Evolutionary conservation across 1,140 invertebrate species (phyloP).

Genomic region (Drosophila parabipectinata): DNA sequence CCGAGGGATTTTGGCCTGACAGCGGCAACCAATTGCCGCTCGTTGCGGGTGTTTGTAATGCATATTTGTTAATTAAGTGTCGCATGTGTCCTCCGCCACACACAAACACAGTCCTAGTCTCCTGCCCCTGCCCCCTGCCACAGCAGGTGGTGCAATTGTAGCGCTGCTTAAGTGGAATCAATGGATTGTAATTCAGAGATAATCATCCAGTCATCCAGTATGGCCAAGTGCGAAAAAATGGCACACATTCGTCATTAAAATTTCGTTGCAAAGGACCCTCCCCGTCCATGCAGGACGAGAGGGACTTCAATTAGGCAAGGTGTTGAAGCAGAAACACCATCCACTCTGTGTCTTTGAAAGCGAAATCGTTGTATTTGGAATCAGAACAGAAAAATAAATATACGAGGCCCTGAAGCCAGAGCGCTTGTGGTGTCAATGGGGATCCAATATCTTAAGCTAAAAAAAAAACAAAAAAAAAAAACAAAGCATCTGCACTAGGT

Average conservation of each 20-base stretch:
- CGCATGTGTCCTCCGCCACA: constrained; percentile 21
- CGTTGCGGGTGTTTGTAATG: constrained; percentile 79
- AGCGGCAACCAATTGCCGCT: constrained; percentile 75
- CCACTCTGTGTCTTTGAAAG: constrained; percentile 57
- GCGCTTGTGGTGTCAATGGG: constrained; percentile 46
- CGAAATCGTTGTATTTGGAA: constrained; percentile 48
- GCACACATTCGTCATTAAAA: constrained; percentile 31
- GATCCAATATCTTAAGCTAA: constrained; percentile 56
- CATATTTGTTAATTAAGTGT: constrained; percentile 82
- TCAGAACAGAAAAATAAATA: constrained; percentile 9
- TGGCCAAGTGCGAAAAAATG: not conserved
- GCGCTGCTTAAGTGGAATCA: constrained; percentile 81
- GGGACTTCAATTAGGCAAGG: constrained; percentile 73
- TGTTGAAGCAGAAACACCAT: constrained; percentile 64
- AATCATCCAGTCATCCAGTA: constrained; percentile 63
- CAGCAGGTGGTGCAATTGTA: constrained; percentile 55
- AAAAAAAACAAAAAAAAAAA: constrained; percentile 14
- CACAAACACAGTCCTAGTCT: not conserved
- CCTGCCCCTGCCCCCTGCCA: not conserved
- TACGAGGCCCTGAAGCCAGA: constrained; percentile 17
- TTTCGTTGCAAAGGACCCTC: constrained; percentile 64
- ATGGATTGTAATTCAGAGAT: constrained; percentile 81
- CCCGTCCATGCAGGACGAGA: constrained; percentile 32
- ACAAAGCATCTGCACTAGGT: constrained; percentile 20
- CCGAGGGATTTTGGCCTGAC: constrained; percentile 33